These are phyloP conservation scores for Agrotis exclamationis DNA, from an alignment of 2,888 invertebrate species.

Conservation along the genomic window DNA sequence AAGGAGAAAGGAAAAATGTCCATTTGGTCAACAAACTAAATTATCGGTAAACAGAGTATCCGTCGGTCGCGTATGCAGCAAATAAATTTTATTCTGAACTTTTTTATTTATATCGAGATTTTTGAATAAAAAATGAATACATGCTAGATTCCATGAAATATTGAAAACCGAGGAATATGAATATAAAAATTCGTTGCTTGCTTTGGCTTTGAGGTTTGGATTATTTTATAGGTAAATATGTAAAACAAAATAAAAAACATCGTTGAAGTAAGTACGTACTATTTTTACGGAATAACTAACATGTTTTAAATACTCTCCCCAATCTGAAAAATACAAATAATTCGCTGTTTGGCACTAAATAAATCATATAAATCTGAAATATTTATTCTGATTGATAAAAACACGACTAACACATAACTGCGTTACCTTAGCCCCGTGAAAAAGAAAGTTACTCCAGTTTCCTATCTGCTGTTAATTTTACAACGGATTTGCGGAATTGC, in stretches of 20 bases:
- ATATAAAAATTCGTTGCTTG: conserved; percentile 12
- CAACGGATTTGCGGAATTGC: conserved; percentile 49
- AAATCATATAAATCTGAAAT: too few species aligned
- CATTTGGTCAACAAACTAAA: conserved; percentile 41
- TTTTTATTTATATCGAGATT: conserved; percentile 25
- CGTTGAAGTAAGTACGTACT: not conserved
- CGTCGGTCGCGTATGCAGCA: conserved; percentile 4
- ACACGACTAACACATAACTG: not conserved
- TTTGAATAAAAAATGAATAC: conserved; percentile 28
- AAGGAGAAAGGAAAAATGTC: conserved; percentile 32
- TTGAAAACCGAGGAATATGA: conserved; percentile 8
- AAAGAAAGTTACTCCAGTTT: conserved; percentile 36
- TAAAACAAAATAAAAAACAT: not conserved
- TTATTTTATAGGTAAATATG: not conserved
- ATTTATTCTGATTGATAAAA: not conserved
- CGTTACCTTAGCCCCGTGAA: conserved; percentile 2
- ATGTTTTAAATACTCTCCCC: too few species aligned
- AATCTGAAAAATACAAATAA: too few species aligned
- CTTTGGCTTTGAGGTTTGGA: conserved; percentile 3
- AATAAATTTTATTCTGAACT: conserved; percentile 25
- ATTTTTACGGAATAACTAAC: too few species aligned
- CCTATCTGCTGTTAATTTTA: conserved; percentile 58
- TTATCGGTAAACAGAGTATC: conserved; percentile 46
- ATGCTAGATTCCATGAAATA: conserved; percentile 3
- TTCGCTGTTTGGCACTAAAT: too few species aligned